Evolutionary conservation across 2,888 invertebrate genomes (phyloP), one percentile per base, ranked within the genome.

Genomic region (Apomyelois bistriatella): DNA sequence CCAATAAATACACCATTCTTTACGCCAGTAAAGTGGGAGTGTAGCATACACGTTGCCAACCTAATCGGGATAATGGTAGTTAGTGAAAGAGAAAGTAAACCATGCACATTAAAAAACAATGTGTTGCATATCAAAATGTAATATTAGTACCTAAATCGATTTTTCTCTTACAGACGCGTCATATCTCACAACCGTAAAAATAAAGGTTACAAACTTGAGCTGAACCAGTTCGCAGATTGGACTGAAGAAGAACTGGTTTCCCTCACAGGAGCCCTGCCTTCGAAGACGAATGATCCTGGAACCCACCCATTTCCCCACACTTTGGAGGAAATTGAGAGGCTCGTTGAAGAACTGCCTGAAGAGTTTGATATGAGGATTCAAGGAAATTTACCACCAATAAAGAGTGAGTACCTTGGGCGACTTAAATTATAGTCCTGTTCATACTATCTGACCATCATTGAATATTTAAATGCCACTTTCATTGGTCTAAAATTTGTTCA

Each of bases 201-300:
- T 6, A 1, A 12, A 7, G 37, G 37, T 3, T 48, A 48, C 28
- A 48, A 38, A 22, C 12, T 48, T n/a, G 48, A 38, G 6, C 17
- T 48, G 1, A 48, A 48, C 37, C 9, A 48, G 12, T 48, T 37
- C 5, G 48, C 48, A n/a, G 48, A 48, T 13, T 48, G 48, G 48
- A 37, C 48, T 22, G 37, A 36, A 1, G 37, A 17, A 8, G 48
- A 48, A 9, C 22, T 48, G 17, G 22, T 7, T 2, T 7, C n/a
- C 8, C 16, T 48, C 0, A 36, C 17, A 16, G 48, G 48, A 48
- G 48, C 48, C 48, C 17, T 48, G 22, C 48, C 48, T 36, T 7
- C 48, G 16, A 36, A 35, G 10, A 32, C 8, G 2, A 15, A 30
- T 9, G 46, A 46, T 10, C 46, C 46, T 32, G 46, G 46, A 7